Evolutionary conservation across 2,797 vertebrate genomes (phyloP), one percentile per base, ranked within the genome.

Genomic region (Monodelphis domestica): DNA sequence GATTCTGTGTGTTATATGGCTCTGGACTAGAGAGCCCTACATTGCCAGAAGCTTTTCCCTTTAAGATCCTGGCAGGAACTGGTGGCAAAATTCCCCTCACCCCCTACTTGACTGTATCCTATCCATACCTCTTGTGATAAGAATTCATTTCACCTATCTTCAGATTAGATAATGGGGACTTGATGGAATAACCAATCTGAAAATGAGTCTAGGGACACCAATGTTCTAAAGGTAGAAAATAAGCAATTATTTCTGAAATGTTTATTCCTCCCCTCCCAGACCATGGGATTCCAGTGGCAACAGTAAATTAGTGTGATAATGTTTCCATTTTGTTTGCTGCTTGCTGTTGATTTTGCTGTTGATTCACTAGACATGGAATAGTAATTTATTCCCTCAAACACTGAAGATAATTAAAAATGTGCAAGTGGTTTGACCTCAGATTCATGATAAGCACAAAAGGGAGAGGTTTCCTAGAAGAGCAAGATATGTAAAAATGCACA

Each of bases 281-380:
- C 87, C 84, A 95, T 54, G 93, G 50, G 24, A 88, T 93, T 95
- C 96, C 84, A 94, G 52, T 45, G 57, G 89, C 92, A 95, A 94
- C 26, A 92, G n/a, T 56, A 90, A 96, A 96, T 94, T 95, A 96
- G 3, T 53, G 84, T 84, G 54, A 95, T 11, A 96, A 94, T 9
- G 45, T 97, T 33, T 24, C 88, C 92, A 90, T 91, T 97, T 94
- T 93, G 14, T 97, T 97, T 94, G 90, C 96, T 94, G 87, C 26
- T 92, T 98, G 54, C 54, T 94, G 56, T 88, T 91, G 53, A 91
- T 63, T 90, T 92, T 98, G 54, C 54, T 94, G 56, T 88, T 91
- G 53, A 91, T 63, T 90, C 54, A 54, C n/a, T 78, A 94, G 96
- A 97, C 95, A 50, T 90, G 89, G 97, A 97, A 91, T 15, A 51